Evolutionary conservation across 1,140 invertebrate genomes (phyloP).

Genomic region (Drosophila simulans): DNA sequence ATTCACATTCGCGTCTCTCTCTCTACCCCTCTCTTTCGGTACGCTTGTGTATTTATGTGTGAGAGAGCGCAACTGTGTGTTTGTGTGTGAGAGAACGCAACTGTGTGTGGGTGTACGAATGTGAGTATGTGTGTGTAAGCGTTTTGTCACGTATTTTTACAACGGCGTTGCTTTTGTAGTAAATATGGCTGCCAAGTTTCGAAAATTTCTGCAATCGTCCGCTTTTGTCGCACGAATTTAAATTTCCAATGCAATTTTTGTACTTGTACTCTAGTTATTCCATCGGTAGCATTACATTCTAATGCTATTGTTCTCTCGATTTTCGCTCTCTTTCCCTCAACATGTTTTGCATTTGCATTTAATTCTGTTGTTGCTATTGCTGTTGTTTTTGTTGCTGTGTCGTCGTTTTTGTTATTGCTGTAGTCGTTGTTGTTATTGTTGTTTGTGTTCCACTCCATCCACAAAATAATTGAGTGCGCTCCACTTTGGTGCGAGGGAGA

Average conservation of each 20-base stretch:
- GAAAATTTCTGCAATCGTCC: constrained; percentile 49
- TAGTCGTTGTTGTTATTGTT: constrained; percentile 33
- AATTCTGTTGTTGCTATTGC: constrained; percentile 39
- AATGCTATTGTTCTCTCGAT: constrained; percentile 48
- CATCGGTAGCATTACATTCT: constrained; percentile 44
- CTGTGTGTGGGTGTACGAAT: constrained; percentile 23
- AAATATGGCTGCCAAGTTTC: constrained; percentile 76
- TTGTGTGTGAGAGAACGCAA: background rate
- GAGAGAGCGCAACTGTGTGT: background rate
- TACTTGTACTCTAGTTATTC: constrained; percentile 48
- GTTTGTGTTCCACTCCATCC: constrained; percentile 68
- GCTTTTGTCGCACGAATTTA: constrained; percentile 73
- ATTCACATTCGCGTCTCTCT: constrained; percentile 48
- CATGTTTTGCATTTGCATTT: constrained; percentile 49
- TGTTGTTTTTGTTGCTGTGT: constrained; percentile 51
- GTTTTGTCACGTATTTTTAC: constrained; percentile 79
- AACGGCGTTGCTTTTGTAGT: constrained; percentile 65
- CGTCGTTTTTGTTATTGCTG: constrained; percentile 35
- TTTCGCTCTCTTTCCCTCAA: constrained; percentile 39
- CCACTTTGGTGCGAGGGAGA: constrained; percentile 59
- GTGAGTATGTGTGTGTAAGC: constrained; percentile 27
- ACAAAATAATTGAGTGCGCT: constrained; percentile 70
- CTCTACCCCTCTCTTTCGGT: constrained; percentile 30
- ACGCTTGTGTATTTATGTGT: background rate
- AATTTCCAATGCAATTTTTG: constrained; percentile 77